A percentile compares a stretch with the other conserved stretches of the same genome.
phyloP scores from a whole-genome alignment of 2,797 vertebrate genomes.

The Molossus alvarezi region DNA sequence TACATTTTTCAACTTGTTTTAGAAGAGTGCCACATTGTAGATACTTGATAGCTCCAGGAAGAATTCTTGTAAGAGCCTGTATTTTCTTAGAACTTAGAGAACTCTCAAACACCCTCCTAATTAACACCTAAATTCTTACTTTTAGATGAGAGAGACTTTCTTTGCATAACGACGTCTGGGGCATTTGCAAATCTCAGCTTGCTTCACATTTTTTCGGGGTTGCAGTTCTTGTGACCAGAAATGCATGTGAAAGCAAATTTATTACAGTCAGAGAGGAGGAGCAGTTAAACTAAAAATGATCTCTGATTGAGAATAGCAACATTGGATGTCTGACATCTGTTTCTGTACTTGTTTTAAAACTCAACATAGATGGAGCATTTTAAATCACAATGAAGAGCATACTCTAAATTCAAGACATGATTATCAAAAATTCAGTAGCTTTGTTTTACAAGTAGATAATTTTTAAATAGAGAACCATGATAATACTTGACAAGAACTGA shows the following conservation, averaged over 20 bases:
- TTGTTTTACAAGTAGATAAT: slow-evolving; percentile 77
- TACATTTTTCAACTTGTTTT: not conserved
- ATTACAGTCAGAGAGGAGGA: slow-evolving; percentile 80
- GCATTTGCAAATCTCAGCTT: slow-evolving; percentile 83
- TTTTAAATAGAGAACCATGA: slow-evolving; percentile 71
- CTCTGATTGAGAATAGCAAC: slow-evolving; percentile 86
- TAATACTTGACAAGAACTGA: slow-evolving; percentile 66
- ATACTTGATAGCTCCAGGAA: slow-evolving; percentile 10
- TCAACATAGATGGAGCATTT: slow-evolving; percentile 81
- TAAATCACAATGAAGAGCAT: slow-evolving; percentile 80
- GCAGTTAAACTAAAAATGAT: slow-evolving; percentile 86
- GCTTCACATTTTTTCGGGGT: slow-evolving; percentile 78
- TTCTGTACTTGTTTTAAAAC: slow-evolving; percentile 84
- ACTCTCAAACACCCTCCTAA: slow-evolving; percentile 59
- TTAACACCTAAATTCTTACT: slow-evolving; percentile 82
- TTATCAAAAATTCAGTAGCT: slow-evolving; percentile 77
- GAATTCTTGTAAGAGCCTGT: slow-evolving; percentile 17
- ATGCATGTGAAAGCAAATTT: slow-evolving; percentile 85
- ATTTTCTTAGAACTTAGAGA: slow-evolving; percentile 58
- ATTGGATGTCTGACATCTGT: slow-evolving; percentile 86
- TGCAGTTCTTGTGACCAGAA: slow-evolving; percentile 85
- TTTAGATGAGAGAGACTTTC: slow-evolving; percentile 73
- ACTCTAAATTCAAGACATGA: slow-evolving; percentile 74
- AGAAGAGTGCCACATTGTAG: not conserved
- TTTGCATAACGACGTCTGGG: slow-evolving; percentile 81